Conservation (phyloP, 2,113 vertebrate species). For the Carassius auratus region DNA sequence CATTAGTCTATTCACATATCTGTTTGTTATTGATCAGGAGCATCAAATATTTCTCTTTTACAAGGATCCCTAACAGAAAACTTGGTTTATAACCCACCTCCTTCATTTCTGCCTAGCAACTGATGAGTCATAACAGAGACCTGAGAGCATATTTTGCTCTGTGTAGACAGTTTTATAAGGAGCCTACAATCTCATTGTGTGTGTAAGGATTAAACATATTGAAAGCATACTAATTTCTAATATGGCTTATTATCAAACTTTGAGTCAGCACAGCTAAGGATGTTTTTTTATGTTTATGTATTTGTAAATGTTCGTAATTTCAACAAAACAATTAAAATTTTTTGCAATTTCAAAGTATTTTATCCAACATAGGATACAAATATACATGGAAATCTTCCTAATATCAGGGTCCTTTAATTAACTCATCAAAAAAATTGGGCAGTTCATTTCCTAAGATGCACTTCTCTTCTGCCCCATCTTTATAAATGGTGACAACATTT, state of each 20-base stretch:
- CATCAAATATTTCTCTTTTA: background rate
- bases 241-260: background rate
- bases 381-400: background rate
- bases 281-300: background rate
- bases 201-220: background rate
- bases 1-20: background rate
- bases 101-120: conserved; percentile 41
- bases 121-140: conserved; percentile 22
- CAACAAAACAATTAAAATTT: no score
- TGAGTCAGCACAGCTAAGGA: background rate
- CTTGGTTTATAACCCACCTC: background rate
- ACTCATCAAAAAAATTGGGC: conserved; percentile 82
- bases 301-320: no score
- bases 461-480: conserved; percentile 77
- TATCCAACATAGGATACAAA: background rate
- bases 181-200: no score
- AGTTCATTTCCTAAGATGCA: conserved; percentile 80
- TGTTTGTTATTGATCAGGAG: background rate
- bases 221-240: background rate
- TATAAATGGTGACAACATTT: conserved; percentile 81
- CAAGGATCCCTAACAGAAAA: no score
- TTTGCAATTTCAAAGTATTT: no score
- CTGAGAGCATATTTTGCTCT: background rate
- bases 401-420: background rate
- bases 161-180: background rate